These are phyloP conservation scores for Leptocoma aspasia DNA, from an alignment of 2,113 vertebrate species.

Conservation along the genomic window DNA sequence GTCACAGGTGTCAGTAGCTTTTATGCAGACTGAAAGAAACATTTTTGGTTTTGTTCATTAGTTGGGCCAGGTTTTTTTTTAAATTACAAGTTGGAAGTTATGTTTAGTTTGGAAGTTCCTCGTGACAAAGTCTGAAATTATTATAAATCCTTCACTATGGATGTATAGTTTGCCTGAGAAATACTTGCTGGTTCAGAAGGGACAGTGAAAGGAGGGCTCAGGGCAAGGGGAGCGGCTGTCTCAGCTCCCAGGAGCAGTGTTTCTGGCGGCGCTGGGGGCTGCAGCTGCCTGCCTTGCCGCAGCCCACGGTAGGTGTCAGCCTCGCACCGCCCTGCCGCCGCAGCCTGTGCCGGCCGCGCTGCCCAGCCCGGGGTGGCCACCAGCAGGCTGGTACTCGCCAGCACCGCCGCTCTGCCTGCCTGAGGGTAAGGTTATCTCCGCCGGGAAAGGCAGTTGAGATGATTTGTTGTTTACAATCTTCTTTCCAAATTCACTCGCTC, in stretches of 20 bases:
- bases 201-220: accelerated
- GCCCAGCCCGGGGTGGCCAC: background rate
- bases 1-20: background rate
- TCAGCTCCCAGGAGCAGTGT: accelerated
- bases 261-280: accelerated
- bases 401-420: background rate
- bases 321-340: background rate
- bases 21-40: background rate
- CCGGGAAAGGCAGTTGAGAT: background rate
- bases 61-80: background rate
- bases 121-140: background rate
- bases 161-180: background rate
- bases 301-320: background rate
- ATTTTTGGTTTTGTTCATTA: background rate
- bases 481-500: background rate
- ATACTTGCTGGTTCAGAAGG: background rate
- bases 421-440: accelerated
- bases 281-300: background rate
- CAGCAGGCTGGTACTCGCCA: accelerated
- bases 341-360: accelerated
- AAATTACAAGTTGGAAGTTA: background rate
- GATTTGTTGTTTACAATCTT: background rate
- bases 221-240: accelerated
- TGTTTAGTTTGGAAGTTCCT: background rate
- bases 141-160: background rate